These are phyloP conservation scores for Pachycephus smyrnensis DNA, from an alignment of 2,888 invertebrate species.

Conservation along the genomic window DNA sequence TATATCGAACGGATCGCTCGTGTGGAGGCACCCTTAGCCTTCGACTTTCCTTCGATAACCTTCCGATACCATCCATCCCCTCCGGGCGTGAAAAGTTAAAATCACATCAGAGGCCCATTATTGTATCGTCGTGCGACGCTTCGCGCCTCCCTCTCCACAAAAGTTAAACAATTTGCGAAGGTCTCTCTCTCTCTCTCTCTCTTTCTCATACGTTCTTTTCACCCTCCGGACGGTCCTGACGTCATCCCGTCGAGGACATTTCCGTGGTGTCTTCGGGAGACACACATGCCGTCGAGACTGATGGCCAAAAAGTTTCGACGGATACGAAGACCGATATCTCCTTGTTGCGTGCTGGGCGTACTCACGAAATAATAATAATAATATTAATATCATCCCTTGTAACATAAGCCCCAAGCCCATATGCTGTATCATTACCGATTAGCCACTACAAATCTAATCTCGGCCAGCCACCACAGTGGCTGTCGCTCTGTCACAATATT, in stretches of 20 bases:
- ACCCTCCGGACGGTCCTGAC: slow-evolving; percentile 12
- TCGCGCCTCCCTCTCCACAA: slow-evolving; percentile 26
- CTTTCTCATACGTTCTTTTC: background rate
- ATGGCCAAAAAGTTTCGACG: slow-evolving; percentile 48
- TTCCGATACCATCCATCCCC: slow-evolving; percentile 38
- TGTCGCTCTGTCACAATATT: background rate
- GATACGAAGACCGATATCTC: slow-evolving; percentile 50
- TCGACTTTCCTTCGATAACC: slow-evolving; percentile 40
- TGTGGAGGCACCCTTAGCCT: slow-evolving; percentile 16
- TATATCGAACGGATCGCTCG: slow-evolving; percentile 12
- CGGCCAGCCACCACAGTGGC: rapidly evolving
- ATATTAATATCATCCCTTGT: background rate
- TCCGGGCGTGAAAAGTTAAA: slow-evolving; percentile 52
- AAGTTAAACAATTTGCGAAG: slow-evolving; percentile 55
- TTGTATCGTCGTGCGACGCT: slow-evolving; percentile 44
- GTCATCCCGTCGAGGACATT: slow-evolving; percentile 21
- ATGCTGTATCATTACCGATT: background rate
- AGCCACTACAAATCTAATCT: background rate
- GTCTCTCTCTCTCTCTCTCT: slow-evolving; percentile 23
- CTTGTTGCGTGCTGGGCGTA: slow-evolving; percentile 17
- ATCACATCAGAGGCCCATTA: slow-evolving; percentile 54
- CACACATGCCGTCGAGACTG: slow-evolving; percentile 49
- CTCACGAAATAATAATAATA: background rate
- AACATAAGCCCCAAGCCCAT: background rate
- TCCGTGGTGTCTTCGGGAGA: slow-evolving; percentile 14